Base-by-base conservation (phyloP, 2,888 invertebrate species). In the Lymantria monacha region DNA sequence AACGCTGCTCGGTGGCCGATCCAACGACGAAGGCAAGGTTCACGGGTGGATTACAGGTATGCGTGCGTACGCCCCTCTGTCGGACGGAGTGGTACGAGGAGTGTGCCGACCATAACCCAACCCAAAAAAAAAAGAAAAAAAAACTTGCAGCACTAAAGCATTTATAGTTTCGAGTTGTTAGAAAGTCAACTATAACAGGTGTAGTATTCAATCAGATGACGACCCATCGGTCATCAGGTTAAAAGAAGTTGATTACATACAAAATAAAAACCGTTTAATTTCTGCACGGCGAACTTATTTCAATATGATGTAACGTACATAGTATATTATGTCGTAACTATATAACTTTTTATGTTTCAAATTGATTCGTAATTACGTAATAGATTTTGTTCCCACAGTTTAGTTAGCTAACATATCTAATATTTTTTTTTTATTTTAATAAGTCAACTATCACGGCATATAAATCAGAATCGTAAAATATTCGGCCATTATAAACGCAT, bases 401-500 rank as follows among this genome's bases (percentile, higher is more conserved):
- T n/a, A n/a, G 36, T 60, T 63, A 48, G 51, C n/a, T 12, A 58
- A 55, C 31, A 51, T 15, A 59, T 51, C 51, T 31, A 50, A 57
- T 52, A 61, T 56, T 45, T 22, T 22, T n/a, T 22, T 22, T 22
- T 22, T 52, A 40, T 65, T 61, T 64, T 60, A 65, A 64, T 64
- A 59, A 65, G 47, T 48, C 45, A 48, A 36, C 46, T 50, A 46
- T 48, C 46, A 15, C 46, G 14, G 33, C 41, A 40, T 46, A 44
- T 63, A 62, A 61, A 59, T 55, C 53, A 59, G 44, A 15, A 56
- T 55, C 45, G 45, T 62, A 64, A 57, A 63, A 51, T 51, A 52
- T 54, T 52, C 44, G 51, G 48, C 15, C 55, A 44, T 52, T 51
- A 50, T 46, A 55, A 54, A 59, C 41, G 31, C 42, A 48, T 53